Conservation (phyloP, 2,888 invertebrate species). For the Thumatha senex region DNA sequence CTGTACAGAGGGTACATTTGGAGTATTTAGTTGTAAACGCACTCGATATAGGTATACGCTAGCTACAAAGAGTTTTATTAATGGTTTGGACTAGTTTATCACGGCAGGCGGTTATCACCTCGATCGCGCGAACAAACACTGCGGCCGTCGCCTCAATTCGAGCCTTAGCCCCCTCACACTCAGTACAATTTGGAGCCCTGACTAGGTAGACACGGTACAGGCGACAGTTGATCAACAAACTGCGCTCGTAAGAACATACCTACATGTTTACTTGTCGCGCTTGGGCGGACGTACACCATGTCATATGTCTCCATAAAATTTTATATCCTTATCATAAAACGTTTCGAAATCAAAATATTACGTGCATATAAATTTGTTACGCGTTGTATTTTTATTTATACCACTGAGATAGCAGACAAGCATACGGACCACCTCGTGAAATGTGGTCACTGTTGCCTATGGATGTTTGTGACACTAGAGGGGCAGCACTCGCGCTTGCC, state of each 20-base stretch:
- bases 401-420: no score
- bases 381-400: no score
- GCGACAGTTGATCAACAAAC: constrained; percentile 13
- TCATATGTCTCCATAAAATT: constrained; percentile 20
- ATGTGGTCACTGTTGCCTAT: no score
- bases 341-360: constrained; percentile 12
- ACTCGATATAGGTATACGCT: neutral
- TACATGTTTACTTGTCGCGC: constrained; percentile 21
- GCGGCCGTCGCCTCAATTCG: constrained; percentile 16
- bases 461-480: no score
- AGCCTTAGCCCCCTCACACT: constrained; percentile 9
- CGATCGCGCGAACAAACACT: constrained; percentile 46
- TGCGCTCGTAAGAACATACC: neutral
- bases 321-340: constrained; percentile 24
- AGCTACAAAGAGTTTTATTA: constrained; percentile 32
- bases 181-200: constrained; percentile 6
- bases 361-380: neutral
- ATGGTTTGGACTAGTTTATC: constrained; percentile 36
- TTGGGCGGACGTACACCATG: neutral
- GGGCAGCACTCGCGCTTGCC: no score
- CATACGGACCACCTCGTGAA: no score
- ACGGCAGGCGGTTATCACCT: constrained; percentile 43
- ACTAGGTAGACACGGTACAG: neutral
- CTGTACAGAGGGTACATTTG: neutral
- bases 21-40: neutral